Conservation (phyloP, 2,797 vertebrate species). For the Eulemur albifrons region DNA sequence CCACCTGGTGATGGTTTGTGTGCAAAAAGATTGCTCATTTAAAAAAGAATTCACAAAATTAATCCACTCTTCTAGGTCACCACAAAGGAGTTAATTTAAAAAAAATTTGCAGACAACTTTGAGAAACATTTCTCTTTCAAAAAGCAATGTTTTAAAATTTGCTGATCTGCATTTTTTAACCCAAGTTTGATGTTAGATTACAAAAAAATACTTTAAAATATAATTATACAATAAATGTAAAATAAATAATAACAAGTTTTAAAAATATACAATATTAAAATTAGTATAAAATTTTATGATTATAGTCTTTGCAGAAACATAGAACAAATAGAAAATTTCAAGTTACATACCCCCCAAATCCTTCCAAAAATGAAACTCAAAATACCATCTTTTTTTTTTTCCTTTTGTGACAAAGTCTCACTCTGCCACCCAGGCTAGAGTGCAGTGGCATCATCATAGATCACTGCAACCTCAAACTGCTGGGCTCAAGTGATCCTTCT, state of each 20-base stretch:
- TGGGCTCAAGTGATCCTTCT: not conserved
- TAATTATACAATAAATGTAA: not conserved
- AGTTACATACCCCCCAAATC: not conserved
- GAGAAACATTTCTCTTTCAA: conserved; percentile 21
- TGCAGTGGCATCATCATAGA: not conserved
- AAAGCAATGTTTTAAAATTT: not conserved
- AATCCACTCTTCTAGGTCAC: not conserved
- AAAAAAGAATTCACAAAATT: not conserved
- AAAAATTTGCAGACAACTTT: not conserved
- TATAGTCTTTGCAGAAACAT: not conserved
- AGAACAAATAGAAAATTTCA: not conserved
- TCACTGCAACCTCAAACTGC: not conserved
- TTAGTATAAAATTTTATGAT: not conserved
- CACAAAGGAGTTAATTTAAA: not conserved
- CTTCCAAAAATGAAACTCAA: not conserved
- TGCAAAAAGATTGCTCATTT: not conserved
- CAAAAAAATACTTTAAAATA: not conserved
- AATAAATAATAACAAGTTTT: not conserved
- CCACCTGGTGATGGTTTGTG: not conserved
- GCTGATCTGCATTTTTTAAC: not conserved
- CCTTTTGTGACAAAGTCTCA: not conserved
- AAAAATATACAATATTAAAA: not conserved
- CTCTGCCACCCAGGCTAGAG: not conserved
- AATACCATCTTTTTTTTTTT: not conserved
- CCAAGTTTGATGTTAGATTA: not conserved